Evolutionary conservation across 2,113 vertebrate genomes (phyloP).

Genomic region (Rhagologus leucostigma): DNA sequence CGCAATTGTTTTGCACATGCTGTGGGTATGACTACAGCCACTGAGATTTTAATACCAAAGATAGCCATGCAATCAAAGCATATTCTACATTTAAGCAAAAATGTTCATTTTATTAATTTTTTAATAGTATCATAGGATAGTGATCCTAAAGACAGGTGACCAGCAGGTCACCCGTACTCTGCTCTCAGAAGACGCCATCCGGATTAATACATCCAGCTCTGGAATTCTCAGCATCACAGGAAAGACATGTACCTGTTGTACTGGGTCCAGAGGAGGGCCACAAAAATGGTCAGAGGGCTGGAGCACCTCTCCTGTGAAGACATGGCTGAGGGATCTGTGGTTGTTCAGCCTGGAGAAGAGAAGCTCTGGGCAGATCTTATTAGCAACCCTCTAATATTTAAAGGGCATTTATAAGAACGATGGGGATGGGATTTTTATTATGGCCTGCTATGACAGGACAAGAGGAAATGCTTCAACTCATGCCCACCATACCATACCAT

Average conservation of each 20-base stretch:
- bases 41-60: background rate
- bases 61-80: background rate
- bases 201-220: background rate
- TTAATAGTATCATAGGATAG: background rate
- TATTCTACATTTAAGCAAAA: background rate
- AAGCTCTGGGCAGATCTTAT: background rate
- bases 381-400: background rate
- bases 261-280: background rate
- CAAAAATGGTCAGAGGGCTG: background rate
- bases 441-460: background rate
- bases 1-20: background rate
- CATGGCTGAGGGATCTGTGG: background rate
- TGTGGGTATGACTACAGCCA: background rate
- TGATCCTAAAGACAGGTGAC: background rate
- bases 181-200: background rate
- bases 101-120: background rate
- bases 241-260: background rate
- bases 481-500: background rate
- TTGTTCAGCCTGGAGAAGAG: background rate
- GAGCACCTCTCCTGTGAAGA: background rate
- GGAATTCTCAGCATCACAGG: background rate
- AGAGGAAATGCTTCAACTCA: background rate
- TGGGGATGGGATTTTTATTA: background rate
- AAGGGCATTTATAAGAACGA: background rate
- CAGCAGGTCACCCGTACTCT: background rate